A percentile compares a stretch with the other conserved stretches of the same genome.
Conservation (phyloP, 2,113 vertebrate genomes). For the Asarcornis scutulata region DNA sequence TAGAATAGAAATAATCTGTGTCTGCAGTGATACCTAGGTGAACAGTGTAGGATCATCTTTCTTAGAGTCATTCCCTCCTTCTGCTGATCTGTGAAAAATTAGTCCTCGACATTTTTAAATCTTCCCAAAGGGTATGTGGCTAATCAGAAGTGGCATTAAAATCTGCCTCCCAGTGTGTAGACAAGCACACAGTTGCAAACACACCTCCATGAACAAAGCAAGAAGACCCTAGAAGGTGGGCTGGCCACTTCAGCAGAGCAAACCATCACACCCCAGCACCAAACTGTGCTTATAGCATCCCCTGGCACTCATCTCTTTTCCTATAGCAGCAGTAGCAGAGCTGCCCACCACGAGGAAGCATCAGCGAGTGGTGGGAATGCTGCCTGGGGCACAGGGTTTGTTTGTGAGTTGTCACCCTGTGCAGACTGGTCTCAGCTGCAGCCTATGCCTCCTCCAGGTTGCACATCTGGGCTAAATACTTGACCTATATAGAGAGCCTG, state of each 20-base stretch:
- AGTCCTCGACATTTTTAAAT: neutral
- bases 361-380: accelerated
- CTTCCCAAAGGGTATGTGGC: accelerated
- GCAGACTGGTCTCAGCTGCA: neutral
- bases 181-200: neutral
- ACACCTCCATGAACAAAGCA: accelerated
- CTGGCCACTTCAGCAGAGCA: neutral
- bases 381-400: neutral
- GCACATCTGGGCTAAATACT: slow-evolving; percentile 60
- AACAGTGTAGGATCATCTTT: neutral
- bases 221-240: accelerated
- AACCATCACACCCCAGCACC: neutral
- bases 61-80: neutral
- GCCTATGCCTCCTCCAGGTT: slow-evolving; percentile 1
- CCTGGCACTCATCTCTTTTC: neutral
- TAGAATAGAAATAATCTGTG: neutral
- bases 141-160: neutral
- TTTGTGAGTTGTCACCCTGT: neutral
- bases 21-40: neutral
- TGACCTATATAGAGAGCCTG: slow-evolving; percentile 36
- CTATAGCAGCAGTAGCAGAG: neutral
- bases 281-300: too few relatives aligned
- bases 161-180: neutral
- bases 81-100: neutral
- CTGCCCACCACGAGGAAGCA: accelerated